These are phyloP conservation scores for Meloidogyne chitwoodi DNA, from an alignment of 1,140 invertebrate genomes.

Conservation along the genomic window DNA sequence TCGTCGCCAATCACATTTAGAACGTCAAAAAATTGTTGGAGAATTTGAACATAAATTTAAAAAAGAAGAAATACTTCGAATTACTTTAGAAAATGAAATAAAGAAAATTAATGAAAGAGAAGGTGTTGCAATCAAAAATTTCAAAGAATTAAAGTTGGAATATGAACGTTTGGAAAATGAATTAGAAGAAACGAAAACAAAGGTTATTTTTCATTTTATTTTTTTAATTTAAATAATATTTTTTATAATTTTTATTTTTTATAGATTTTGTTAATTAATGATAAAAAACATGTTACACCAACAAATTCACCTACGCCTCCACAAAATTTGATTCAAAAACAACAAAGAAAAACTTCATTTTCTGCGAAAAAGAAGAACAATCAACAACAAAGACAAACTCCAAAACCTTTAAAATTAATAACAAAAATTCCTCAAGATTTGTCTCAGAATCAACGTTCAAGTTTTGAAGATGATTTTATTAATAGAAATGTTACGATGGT, in stretches of 20 bases:
- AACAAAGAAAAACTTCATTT: background rate
- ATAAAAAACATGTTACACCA: background rate
- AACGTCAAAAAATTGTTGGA: background rate
- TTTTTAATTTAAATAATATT: background rate
- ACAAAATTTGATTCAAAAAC: background rate
- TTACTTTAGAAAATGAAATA: background rate
- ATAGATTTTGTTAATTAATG: background rate
- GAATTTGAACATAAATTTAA: constrained; percentile 6
- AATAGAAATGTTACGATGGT: background rate
- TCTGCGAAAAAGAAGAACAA: background rate
- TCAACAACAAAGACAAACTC: background rate
- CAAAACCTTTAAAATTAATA: background rate
- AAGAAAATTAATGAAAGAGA: background rate
- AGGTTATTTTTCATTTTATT: background rate
- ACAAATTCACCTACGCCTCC: background rate
- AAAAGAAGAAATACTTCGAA: constrained; percentile 9
- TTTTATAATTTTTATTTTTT: background rate
- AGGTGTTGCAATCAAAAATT: background rate
- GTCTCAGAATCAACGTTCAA: background rate
- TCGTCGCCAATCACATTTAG: constrained; percentile 1
- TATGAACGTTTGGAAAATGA: constrained; percentile 7
- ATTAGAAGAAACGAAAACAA: constrained; percentile 7
- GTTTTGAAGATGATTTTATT: background rate
- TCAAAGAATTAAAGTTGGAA: background rate
- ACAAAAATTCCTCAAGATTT: background rate